Conservation (phyloP, 2,888 invertebrate species). For the Leptothorax acervorum region DNA sequence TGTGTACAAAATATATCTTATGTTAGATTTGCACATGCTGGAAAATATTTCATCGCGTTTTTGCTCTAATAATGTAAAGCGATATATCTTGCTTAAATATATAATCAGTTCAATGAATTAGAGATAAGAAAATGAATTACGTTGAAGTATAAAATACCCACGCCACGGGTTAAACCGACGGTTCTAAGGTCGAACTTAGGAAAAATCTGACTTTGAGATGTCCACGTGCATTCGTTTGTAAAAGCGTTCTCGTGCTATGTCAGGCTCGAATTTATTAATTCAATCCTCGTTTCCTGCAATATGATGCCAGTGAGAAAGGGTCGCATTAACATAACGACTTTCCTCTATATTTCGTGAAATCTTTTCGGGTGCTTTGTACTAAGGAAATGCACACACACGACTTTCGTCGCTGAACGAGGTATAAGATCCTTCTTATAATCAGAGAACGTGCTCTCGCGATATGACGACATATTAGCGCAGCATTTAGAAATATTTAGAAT, state of each 20-base stretch:
- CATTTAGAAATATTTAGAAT: conserved; percentile 57
- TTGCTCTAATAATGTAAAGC: conserved; percentile 6
- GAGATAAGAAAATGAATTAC: conserved; percentile 9
- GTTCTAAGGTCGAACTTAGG: not conserved
- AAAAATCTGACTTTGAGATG: conserved; percentile 29
- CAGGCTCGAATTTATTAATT: conserved; percentile 30
- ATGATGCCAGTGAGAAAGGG: conserved; percentile 5
- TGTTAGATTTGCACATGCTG: not conserved
- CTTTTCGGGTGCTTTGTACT: not conserved
- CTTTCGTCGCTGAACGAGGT: conserved; percentile 20
- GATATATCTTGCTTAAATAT: conserved; percentile 1
- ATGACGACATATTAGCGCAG: conserved; percentile 75
- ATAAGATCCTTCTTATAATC: conserved; percentile 42
- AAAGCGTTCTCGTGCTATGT: not conserved
- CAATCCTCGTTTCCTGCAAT: conserved; percentile 36
- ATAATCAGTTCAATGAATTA: not conserved
- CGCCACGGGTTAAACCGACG: not conserved
- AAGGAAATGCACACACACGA: conserved; percentile 6
- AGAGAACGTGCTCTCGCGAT: conserved; percentile 75
- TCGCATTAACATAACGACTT: conserved; percentile 23
- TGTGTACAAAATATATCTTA: not conserved
- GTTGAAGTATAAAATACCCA: not conserved
- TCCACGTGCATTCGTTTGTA: not conserved
- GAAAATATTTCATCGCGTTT: not conserved
- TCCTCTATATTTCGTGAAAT: conserved; percentile 41